phyloP scores from a whole-genome alignment of 2,888 invertebrate species.

The Hartigia nigra region DNA sequence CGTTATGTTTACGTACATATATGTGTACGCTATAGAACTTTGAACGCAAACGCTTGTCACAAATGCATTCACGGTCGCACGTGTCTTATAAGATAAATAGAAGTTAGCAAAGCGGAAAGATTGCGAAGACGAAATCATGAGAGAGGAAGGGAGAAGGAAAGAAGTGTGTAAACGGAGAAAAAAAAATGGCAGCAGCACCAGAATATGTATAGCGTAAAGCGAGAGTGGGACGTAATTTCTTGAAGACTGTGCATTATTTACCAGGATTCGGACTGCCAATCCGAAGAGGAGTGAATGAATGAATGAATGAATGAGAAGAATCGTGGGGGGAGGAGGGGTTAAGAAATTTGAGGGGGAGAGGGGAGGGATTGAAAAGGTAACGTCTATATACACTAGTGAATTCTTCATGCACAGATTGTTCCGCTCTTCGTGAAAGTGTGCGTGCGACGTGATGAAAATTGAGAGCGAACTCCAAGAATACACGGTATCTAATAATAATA shows the following conservation, averaged over 20 bases:
- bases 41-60: neutral
- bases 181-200: neutral
- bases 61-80: neutral
- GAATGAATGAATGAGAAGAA: conserved; percentile 12
- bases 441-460: neutral
- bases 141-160: neutral
- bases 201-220: neutral
- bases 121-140: conserved; percentile 5
- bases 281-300: conserved; percentile 17
- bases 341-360: neutral
- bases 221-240: conserved; percentile 18
- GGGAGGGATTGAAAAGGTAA: neutral
- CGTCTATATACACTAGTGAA: neutral
- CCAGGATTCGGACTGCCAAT: conserved; percentile 2
- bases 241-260: neutral
- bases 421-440: neutral
- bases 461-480: neutral
- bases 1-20: neutral
- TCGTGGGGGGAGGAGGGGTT: conserved; percentile 2
- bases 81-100: neutral
- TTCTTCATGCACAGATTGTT: neutral
- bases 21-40: neutral
- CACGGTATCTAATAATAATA: neutral
- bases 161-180: neutral
- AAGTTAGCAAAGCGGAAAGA: neutral